Evolutionary conservation across 2,113 vertebrate genomes (phyloP), one percentile per base, ranked within the genome.

Genomic region (Otocyon megalotis): DNA sequence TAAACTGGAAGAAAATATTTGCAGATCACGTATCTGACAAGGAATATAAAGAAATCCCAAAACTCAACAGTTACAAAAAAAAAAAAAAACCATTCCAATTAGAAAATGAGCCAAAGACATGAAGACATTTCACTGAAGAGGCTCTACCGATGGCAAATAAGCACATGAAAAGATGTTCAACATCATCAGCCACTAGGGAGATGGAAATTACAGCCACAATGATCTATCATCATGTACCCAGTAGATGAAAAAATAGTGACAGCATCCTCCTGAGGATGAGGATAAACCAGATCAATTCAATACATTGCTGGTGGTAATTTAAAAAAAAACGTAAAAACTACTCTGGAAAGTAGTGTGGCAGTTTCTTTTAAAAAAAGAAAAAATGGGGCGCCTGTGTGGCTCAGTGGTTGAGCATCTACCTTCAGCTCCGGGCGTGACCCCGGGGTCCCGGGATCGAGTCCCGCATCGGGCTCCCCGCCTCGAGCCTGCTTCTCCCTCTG

Each of bases 151-250:
- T 56, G 84, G 56, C 20, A 15, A 63, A 60, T 28, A 79, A 80
- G 62, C 14, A 54, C 87, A 15, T 48, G 81, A 62, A 37, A 91
- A 91, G 62, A 35, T 69, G 81, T 84, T 83, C 76, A 35, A 28
- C 56, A 84, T 48, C 94, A 88, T 76, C 83, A 92, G 72, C 17
- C 83, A 88, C 48, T 3, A 80, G 22, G 63, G 87, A 90, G 72
- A 89, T 13, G 24, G 65, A 97, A 71, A 93, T 50, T 43, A 58
- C 86, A 94, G 30, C 65, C 48, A 86, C 53, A 35, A 22, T 50
- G 89, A 90, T 54, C 32, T 62, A 48, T 86, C 26, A 67, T 60
- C n/a, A 74, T n/a, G 67, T 43, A 32, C 76, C 90, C 30, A 82
- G 28, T 8, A 77, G 26, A 84, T 50, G 22, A 63, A 95, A 87